Base-by-base conservation (phyloP, 2,113 vertebrate genomes). In the Ochotona princeps region DNA sequence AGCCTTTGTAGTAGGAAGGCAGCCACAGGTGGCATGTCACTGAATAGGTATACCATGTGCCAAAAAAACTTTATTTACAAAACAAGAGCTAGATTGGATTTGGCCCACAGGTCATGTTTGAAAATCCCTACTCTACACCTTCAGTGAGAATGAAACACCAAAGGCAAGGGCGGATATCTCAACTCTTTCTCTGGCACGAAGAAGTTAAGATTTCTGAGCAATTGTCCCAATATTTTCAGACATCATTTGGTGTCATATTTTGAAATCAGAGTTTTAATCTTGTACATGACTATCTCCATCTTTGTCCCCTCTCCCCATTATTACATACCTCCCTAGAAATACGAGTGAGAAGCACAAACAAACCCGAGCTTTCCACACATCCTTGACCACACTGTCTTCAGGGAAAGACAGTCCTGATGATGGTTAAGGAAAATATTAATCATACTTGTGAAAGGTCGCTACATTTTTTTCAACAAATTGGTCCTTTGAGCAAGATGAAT, bases 401-500 rank as follows among this genome's bases (percentile, higher is more conserved):
- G 72, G 63, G 82, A 96, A 95, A 95, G 87, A 93, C 70, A 92
- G 75, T 20, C 93, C 90, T 88, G 94, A 95, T 97, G 74, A 95
- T 97, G 97, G 96, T 97, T 97, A 97, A 97, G 93, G 93, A 98
- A 98, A 98, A 97, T 98, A 98, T 98, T 97, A 97, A 97, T 98
- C 97, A 97, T 94, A 97, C 90, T 97, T 96, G 91, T 89, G 92
- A 98, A 98, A 98, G 97, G 96, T 97, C 92, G 92, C 92, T 95
- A 85, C 44, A 97, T 97, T 98, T 97, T 97, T 97, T 98, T 97
- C 38, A 97, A 97, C 97, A 96, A 93, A 97, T 97, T 97, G 94
- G 44, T 97, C 97, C 98, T 98, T 94, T 97, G 98, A 98, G 97
- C 97, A 98, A 98, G 97, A 98, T 98, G 97, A 98, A 98, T 97